These are phyloP conservation scores for Siniperca undulata DNA, from an alignment of 2,797 vertebrate species.

Conservation along the genomic window DNA sequence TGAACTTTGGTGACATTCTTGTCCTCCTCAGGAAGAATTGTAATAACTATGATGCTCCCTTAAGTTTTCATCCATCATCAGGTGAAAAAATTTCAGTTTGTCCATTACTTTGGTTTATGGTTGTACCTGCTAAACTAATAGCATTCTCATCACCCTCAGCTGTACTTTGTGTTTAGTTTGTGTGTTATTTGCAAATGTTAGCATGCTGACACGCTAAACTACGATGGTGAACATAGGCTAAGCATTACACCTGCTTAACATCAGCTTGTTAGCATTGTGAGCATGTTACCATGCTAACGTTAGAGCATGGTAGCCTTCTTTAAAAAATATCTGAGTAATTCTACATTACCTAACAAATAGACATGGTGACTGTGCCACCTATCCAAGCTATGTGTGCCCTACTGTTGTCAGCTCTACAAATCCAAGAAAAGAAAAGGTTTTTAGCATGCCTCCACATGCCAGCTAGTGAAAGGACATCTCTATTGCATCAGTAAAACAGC, in stretches of 20 bases:
- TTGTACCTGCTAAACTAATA: neutral
- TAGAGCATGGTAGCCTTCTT: neutral
- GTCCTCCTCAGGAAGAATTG: neutral
- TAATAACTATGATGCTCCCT: neutral
- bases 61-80: neutral
- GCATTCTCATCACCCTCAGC: neutral
- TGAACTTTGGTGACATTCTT: neutral
- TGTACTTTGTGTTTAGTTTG: neutral
- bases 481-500: constrained; percentile 54
- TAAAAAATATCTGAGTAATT: constrained; percentile 1
- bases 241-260: neutral
- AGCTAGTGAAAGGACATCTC: constrained; percentile 54
- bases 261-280: neutral
- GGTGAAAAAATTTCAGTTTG: neutral
- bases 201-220: neutral
- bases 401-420: constrained; percentile 27
- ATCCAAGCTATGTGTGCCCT: constrained; percentile 8
- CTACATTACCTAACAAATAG: neutral
- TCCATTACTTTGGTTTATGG: neutral
- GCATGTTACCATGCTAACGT: neutral
- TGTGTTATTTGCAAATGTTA: constrained; percentile 6
- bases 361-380: neutral
- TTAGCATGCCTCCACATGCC: constrained; percentile 38
- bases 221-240: neutral
- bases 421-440: constrained; percentile 40